Conservation (phyloP, 1,140 invertebrate genomes). For the Planococcus citri region DNA sequence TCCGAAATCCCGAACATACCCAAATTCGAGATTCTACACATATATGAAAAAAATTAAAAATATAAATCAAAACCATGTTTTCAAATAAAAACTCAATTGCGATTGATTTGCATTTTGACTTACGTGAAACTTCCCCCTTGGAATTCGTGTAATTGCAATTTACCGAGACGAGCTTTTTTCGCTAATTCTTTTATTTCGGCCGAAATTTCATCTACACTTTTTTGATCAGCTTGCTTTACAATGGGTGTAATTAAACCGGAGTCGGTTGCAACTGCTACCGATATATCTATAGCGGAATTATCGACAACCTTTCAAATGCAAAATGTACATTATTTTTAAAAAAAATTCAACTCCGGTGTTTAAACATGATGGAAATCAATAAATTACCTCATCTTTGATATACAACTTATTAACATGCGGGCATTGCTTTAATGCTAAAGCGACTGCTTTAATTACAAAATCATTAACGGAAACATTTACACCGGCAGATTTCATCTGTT, state of each 20-base stretch:
- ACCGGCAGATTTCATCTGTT: constrained; percentile 63
- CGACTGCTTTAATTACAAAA: constrained; percentile 91
- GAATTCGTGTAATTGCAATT: constrained; percentile 91
- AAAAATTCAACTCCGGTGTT: neutral
- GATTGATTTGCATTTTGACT: no score
- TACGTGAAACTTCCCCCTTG: constrained; percentile 70
- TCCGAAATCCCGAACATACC: constrained; percentile 91
- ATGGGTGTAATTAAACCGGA: constrained; percentile 95
- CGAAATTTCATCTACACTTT: constrained; percentile 80
- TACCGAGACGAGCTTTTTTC: constrained; percentile 77
- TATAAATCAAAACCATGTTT: neutral
- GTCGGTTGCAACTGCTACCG: constrained; percentile 90
- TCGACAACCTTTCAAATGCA: constrained; percentile 20
- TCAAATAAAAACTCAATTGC: neutral
- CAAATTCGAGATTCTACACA: constrained; percentile 73
- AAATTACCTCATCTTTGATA: constrained; percentile 27
- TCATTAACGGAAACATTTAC: constrained; percentile 88
- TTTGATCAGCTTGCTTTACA: constrained; percentile 80
- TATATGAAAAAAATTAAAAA: neutral
- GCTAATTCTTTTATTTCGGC: constrained; percentile 73
- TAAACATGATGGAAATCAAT: constrained; percentile 20
- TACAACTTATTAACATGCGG: constrained; percentile 87
- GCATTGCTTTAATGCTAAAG: constrained; percentile 78
- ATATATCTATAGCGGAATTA: constrained; percentile 64
- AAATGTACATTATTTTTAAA: neutral